Percentiles rank a stretch among this genome's conserved stretches.
phyloP scores from a whole-genome alignment of 2,113 vertebrate species.

The Dolichotis patagonum region DNA sequence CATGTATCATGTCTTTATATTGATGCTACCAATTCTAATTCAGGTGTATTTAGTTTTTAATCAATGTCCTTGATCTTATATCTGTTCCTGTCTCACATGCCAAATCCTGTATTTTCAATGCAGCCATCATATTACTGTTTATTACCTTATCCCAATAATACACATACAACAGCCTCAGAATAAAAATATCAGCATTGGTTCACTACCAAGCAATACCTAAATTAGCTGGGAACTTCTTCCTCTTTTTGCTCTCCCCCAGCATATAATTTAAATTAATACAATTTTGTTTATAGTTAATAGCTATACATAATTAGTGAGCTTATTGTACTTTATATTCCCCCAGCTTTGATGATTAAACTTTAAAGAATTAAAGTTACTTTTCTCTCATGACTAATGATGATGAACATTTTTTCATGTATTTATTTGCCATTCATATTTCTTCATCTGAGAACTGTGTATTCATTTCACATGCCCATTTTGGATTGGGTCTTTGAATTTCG shows the following conservation, averaged over 20 bases:
- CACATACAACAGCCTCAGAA: background rate
- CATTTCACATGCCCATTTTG: too few species aligned
- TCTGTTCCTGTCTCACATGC: background rate
- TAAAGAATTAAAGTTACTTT: conserved; percentile 8
- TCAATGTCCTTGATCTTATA: background rate
- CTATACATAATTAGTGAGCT: background rate
- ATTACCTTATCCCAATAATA: background rate
- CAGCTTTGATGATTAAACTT: conserved; percentile 2
- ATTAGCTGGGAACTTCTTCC: background rate
- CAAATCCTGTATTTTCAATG: background rate
- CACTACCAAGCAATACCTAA: background rate
- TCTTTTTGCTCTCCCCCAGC: background rate
- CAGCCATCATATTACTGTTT: background rate
- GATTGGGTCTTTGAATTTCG: too few species aligned
- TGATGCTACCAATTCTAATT: background rate
- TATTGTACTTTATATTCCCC: background rate
- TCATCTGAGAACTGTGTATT: too few species aligned
- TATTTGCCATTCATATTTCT: too few species aligned
- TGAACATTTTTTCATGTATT: too few species aligned
- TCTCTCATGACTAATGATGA: too few species aligned
- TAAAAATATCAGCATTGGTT: background rate
- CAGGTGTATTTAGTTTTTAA: background rate
- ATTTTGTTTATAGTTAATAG: background rate
- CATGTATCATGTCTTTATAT: background rate
- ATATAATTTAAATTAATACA: conserved; percentile 21